These are phyloP conservation scores for Myrmecobius fasciatus DNA, from an alignment of 2,113 vertebrate species.

Conservation along the genomic window DNA sequence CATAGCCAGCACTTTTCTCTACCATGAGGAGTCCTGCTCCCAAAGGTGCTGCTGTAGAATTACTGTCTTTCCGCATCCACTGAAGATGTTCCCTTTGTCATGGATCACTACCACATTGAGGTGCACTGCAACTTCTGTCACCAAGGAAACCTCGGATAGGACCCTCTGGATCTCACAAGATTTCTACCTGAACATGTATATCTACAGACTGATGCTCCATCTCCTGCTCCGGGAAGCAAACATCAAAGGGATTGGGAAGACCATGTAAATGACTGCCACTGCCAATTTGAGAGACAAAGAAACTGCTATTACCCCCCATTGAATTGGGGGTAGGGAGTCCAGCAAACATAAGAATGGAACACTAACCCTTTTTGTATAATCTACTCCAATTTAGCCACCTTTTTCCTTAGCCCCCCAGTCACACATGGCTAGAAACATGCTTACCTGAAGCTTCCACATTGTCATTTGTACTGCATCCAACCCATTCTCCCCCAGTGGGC, in stretches of 20 bases:
- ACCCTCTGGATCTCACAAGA: not conserved
- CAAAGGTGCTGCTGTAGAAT: not conserved
- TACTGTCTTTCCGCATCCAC: not conserved
- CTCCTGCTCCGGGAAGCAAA: not conserved
- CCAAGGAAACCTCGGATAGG: not conserved
- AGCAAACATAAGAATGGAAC: not conserved
- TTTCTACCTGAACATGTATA: not conserved
- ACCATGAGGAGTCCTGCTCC: not conserved
- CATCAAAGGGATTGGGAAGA: not conserved
- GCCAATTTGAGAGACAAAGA: not conserved
- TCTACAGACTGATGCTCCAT: not conserved
- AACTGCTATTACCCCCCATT: not conserved
- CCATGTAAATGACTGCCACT: not conserved
- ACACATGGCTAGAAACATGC: not conserved
- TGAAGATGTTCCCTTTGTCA: not conserved
- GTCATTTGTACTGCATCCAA: not conserved
- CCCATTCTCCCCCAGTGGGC: not conserved
- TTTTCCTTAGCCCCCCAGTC: not conserved
- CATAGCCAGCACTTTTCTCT: not conserved
- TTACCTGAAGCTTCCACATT: not conserved
- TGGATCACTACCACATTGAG: not conserved
- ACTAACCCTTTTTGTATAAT: not conserved
- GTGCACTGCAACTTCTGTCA: not conserved
- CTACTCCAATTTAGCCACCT: not conserved
- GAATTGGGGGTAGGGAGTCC: not conserved